These are phyloP conservation scores for Pyrgus malvae DNA, from an alignment of 2,888 invertebrate genomes.

Conservation along the genomic window DNA sequence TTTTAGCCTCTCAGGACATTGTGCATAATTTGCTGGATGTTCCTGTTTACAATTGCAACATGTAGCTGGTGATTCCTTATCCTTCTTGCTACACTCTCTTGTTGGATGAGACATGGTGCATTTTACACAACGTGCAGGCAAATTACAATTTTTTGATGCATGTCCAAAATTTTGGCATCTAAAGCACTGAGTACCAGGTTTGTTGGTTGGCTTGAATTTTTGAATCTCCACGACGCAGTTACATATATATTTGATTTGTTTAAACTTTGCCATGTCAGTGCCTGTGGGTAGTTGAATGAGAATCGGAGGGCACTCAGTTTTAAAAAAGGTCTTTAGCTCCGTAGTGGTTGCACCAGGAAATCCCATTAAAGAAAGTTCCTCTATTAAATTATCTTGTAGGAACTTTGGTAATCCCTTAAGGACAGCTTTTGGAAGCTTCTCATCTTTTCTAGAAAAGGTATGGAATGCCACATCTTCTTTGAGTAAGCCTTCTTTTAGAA, in stretches of 20 bases:
- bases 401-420: neutral
- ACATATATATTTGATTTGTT: conserved; percentile 27
- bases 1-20: neutral
- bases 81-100: neutral
- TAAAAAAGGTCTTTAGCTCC: neutral
- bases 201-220: conserved; percentile 22
- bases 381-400: neutral
- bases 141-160: conserved; percentile 30
- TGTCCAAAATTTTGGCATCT: conserved; percentile 33
- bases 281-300: conserved; percentile 18
- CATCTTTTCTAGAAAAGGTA: neutral
- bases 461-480: neutral
- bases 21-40: conserved; percentile 27
- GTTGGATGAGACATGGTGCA: neutral
- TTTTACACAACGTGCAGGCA: conserved; percentile 22
- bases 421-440: neutral
- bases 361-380: neutral
- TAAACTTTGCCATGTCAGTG: conserved; percentile 26
- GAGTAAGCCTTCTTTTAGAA: neutral
- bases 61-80: conserved; percentile 15
- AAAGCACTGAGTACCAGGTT: conserved; percentile 30
- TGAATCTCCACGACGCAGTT: conserved; percentile 29
- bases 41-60: conserved; percentile 30
- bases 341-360: neutral
- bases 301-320: neutral